Conservation (phyloP, 2,113 vertebrate species). For the Hipposideros armiger region DNA sequence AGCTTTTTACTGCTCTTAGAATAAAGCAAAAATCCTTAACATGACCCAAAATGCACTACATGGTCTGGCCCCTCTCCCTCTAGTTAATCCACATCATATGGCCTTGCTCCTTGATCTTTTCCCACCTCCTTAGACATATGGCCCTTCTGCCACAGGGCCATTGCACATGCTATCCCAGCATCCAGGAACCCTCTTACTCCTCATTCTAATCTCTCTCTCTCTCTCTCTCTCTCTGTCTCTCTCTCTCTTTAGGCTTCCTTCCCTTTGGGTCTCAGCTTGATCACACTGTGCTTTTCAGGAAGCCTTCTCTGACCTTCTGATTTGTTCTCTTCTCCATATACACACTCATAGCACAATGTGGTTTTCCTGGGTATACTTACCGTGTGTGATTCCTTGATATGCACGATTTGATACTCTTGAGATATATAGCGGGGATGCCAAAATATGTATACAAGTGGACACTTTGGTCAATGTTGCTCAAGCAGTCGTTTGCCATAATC, state of each 20-base stretch:
- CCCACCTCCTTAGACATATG: not conserved
- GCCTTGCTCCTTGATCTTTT: not conserved
- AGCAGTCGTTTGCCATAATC: too few species aligned
- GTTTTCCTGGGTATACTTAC: not conserved
- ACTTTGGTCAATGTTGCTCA: too few species aligned
- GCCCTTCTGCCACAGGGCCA: not conserved
- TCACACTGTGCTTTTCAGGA: not conserved
- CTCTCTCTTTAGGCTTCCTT: too few species aligned
- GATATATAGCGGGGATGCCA: too few species aligned
- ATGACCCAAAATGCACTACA: not conserved
- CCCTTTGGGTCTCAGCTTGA: not conserved
- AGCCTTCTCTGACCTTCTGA: conserved; percentile 29
- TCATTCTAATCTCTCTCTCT: not conserved
- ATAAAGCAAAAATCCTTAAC: conserved; percentile 11
- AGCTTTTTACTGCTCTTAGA: conserved; percentile 20
- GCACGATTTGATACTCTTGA: not conserved
- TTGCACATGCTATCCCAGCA: not conserved
- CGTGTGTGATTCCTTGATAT: conserved; percentile 3
- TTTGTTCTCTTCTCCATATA: conserved; percentile 10
- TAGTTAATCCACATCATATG: not conserved
- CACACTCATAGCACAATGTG: not conserved
- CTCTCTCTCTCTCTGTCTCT: too few species aligned
- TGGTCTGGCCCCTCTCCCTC: not conserved
- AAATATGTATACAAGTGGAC: too few species aligned
- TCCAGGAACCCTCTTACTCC: not conserved